Percentiles rank a stretch among this genome's conserved stretches.
These are phyloP conservation scores for Ceriagrion tenellum DNA, from an alignment of 2,888 invertebrate genomes.

Conservation along the genomic window DNA sequence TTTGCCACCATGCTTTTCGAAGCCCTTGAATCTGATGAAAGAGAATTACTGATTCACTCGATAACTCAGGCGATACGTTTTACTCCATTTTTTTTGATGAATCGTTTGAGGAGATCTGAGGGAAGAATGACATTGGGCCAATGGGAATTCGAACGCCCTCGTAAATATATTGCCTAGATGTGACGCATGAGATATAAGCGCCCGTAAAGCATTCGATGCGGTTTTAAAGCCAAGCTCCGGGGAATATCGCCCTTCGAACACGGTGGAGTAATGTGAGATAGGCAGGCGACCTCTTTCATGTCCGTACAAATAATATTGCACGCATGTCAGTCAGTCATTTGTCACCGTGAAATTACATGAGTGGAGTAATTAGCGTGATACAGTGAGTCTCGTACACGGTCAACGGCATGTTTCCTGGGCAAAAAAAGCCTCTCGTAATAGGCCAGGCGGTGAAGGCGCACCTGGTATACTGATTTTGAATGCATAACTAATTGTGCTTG, in stretches of 20 bases:
- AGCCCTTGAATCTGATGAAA: slow-evolving; percentile 21
- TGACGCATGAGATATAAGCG: neutral
- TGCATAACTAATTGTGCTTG: neutral
- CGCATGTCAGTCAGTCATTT: neutral
- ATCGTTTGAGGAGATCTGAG: neutral
- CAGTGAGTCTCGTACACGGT: neutral
- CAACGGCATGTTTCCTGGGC: neutral
- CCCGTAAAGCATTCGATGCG: neutral
- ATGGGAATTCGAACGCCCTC: neutral
- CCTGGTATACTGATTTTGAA: neutral
- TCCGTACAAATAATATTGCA: neutral
- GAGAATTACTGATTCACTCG: neutral
- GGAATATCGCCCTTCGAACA: neutral
- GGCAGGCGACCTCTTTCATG: neutral
- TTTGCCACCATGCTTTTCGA: neutral
- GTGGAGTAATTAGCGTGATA: neutral
- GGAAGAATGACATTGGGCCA: neutral
- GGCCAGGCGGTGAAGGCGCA: neutral
- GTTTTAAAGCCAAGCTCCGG: neutral
- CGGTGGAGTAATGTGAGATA: neutral
- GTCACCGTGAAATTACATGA: neutral
- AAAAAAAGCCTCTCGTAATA: neutral
- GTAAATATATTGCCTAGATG: neutral
- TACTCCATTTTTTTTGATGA: neutral
- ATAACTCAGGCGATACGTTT: neutral